phyloP scores from a whole-genome alignment of 2,797 vertebrate genomes.

The Lepilemur ruficaudatus region DNA sequence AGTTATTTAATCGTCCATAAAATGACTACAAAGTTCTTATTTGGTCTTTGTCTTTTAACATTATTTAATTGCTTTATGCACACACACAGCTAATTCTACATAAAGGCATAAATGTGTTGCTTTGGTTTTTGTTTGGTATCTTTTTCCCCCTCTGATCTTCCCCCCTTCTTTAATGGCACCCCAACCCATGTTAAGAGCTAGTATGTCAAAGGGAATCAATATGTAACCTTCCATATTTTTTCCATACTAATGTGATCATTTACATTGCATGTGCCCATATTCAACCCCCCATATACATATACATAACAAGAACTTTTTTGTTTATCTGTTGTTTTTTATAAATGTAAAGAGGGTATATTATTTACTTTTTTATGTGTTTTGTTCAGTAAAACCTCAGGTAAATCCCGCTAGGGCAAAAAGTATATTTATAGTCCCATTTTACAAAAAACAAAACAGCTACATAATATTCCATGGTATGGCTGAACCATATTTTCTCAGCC shows the following conservation, averaged over 20 bases:
- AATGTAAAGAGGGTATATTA: not conserved
- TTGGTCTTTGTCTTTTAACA: not conserved
- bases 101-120: not conserved
- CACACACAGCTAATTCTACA: not conserved
- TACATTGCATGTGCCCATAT: not conserved
- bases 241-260: not conserved
- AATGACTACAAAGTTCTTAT: not conserved
- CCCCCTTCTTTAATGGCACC: not conserved
- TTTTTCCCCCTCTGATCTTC: not conserved
- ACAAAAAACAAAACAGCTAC: not conserved
- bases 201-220: no score
- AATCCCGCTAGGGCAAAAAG: not conserved
- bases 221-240: not conserved
- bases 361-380: not conserved
- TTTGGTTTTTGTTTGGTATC: not conserved
- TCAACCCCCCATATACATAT: not conserved
- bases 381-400: slow-evolving; percentile 2
- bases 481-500: slow-evolving; percentile 8
- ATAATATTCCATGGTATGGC: not conserved
- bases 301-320: not conserved
- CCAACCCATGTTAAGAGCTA: not conserved
- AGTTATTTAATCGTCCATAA: not conserved
- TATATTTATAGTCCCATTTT: not conserved
- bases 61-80: not conserved
- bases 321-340: slow-evolving; percentile 14